A percentile compares a stretch with the other conserved stretches of the same genome.
These are phyloP conservation scores for Plemyria rubiginata DNA, from an alignment of 2,888 invertebrate species.

Conservation along the genomic window DNA sequence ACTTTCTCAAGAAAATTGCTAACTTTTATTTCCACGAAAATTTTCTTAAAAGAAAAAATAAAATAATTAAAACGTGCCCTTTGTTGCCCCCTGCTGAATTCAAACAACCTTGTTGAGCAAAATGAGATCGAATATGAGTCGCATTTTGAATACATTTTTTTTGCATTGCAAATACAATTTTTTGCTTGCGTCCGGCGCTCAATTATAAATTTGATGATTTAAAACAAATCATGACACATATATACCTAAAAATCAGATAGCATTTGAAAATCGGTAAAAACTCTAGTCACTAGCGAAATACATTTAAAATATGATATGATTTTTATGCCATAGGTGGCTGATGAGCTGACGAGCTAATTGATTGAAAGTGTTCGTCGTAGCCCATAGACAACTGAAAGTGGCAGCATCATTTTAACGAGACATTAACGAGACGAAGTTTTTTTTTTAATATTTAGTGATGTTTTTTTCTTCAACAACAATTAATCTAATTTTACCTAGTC, in stretches of 20 bases:
- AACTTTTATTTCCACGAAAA: not conserved
- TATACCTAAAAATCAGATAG: not conserved
- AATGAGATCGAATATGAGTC: constrained; percentile 29
- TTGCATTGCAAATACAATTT: not conserved
- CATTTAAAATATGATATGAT: constrained; percentile 1
- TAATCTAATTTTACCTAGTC: constrained; percentile 5
- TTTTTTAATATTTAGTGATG: not conserved
- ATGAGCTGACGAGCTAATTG: no score
- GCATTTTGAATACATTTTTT: no score
- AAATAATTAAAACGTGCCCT: not conserved
- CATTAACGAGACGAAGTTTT: not conserved
- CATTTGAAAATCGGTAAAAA: constrained; percentile 1
- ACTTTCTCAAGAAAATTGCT: not conserved
- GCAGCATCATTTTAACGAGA: not conserved
- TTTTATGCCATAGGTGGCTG: no score
- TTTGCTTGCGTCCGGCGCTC: constrained; percentile 30
- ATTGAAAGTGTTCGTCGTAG: no score
- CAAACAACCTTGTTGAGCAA: constrained; percentile 17
- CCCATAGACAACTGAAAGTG: no score
- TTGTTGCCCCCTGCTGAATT: constrained; percentile 4
- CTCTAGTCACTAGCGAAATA: constrained; percentile 18
- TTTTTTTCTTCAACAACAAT: constrained; percentile 46
- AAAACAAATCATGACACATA: constrained; percentile 13
- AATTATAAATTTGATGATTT: not conserved
- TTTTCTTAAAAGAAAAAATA: not conserved